Base-by-base conservation (phyloP, 2,797 vertebrate genomes). In the Gallinago stenura region DNA sequence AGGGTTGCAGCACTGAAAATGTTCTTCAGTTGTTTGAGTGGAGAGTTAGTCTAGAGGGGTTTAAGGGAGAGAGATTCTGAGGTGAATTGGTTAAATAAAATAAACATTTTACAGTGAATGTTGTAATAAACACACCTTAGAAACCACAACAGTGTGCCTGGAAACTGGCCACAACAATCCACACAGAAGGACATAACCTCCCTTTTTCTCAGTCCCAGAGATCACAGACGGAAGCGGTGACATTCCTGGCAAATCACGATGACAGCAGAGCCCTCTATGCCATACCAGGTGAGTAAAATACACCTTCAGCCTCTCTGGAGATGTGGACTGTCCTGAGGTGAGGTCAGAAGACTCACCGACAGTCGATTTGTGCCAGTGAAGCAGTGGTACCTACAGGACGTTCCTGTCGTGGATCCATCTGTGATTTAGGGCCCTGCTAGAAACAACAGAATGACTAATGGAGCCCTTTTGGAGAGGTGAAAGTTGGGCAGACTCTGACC, bases 201-300 rank as follows among this genome's bases (percentile, higher is more conserved):
- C 46, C 54, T 95, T 46, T 96, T 90, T 78, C 60, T 90, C 97
- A 99, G 99, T 99, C 99, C 81, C 99, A 99, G 98, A 98, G 99
- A 80, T 99, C 99, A n/a, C 99, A 99, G 98, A 99, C 99, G 0
- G 99, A 99, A 97, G 99, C 99, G 2, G 99, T 99, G 97, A 99
- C 99, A 8, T 99, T 99, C 97, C 97, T 99, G 97, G 99, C 99
- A 45, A 99, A 99, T 95, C 99, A 99, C 1, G 99, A 99, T 26
- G 99, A 99, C 98, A 99, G 99, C 98, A 98, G 99, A 98, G 99
- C 99, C 26, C 98, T 99, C 87, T 99, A 99, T 70, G 99, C 99
- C 77, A 99, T 99, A 96, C 99, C 99, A 98, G 99, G 99, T 99
- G 91, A 97, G 98, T 80, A 16, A 35, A 20, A 30, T 7, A 12